Percentiles rank a stretch among this genome's conserved stretches.
phyloP scores from a whole-genome alignment of 2,888 invertebrate genomes.

The Chloromyia formosa region DNA sequence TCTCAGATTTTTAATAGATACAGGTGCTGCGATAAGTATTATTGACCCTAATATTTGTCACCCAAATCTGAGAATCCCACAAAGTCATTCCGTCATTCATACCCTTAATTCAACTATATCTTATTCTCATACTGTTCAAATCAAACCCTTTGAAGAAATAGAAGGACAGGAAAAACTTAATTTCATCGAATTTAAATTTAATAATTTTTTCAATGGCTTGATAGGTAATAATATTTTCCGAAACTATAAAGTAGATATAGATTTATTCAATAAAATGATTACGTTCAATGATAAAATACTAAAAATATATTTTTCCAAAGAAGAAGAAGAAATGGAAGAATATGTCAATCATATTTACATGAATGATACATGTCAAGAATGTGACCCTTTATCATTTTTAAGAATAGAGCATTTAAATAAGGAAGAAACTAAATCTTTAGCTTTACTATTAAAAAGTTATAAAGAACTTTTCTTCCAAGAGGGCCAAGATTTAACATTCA shows the following conservation, averaged over 20 bases:
- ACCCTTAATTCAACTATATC: background rate
- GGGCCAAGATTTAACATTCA: slow-evolving; percentile 10
- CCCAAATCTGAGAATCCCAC: background rate
- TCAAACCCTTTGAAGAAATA: background rate
- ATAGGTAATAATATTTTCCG: background rate
- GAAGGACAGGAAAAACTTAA: background rate
- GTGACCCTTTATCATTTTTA: background rate
- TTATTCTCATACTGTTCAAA: background rate
- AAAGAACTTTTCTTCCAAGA: slow-evolving; percentile 34
- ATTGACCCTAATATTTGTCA: background rate
- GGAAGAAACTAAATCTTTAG: background rate
- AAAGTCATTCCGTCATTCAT: background rate
- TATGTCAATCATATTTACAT: background rate
- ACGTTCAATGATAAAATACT: background rate
- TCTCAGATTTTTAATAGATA: background rate
- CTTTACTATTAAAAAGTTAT: background rate
- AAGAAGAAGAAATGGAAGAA: background rate
- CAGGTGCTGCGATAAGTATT: background rate
- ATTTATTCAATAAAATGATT: background rate
- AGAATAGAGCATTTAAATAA: slow-evolving; percentile 1
- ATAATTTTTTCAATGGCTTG: background rate
- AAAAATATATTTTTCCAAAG: background rate
- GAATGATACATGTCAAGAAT: background rate
- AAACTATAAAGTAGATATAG: background rate
- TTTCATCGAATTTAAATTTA: background rate